These are phyloP conservation scores for Salarias fasciatus DNA, from an alignment of 2,797 vertebrate genomes.

Conservation along the genomic window DNA sequence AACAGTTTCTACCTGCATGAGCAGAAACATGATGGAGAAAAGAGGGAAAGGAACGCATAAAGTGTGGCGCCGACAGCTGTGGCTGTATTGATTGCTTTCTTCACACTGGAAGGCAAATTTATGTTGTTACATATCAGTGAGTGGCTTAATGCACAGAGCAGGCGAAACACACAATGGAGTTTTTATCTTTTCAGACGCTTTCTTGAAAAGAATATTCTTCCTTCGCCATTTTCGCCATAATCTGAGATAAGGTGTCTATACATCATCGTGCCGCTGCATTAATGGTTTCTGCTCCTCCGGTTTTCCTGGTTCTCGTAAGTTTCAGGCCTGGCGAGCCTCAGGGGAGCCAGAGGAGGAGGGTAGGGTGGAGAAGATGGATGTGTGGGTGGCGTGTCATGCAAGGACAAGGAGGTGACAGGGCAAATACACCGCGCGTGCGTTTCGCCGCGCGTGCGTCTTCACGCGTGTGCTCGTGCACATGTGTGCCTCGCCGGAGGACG, in stretches of 20 bases:
- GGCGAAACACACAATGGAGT: background rate
- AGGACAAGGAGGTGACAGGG: slow-evolving; percentile 66
- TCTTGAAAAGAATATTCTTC: slow-evolving; percentile 1
- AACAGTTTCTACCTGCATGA: slow-evolving; percentile 70
- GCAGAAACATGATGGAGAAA: slow-evolving; percentile 20
- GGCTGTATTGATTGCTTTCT: slow-evolving; percentile 9
- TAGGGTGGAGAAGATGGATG: slow-evolving; percentile 24
- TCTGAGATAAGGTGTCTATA: background rate
- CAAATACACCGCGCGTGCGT: slow-evolving; percentile 51
- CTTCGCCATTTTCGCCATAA: slow-evolving; percentile 3
- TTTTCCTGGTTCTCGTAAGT: slow-evolving; percentile 22
- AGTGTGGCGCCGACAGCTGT: background rate
- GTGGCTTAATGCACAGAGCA: slow-evolving; percentile 14
- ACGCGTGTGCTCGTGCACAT: background rate
- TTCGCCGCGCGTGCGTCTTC: slow-evolving; percentile 13
- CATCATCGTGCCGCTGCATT: background rate
- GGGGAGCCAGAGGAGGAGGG: slow-evolving; percentile 24
- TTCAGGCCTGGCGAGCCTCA: slow-evolving; percentile 5
- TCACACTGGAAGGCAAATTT: slow-evolving; percentile 9
- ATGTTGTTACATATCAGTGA: slow-evolving; percentile 9
- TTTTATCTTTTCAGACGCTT: slow-evolving; percentile 8
- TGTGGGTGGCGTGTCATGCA: slow-evolving; percentile 45
- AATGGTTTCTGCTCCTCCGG: background rate
- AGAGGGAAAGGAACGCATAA: slow-evolving; percentile 16
- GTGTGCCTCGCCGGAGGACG: slow-evolving; percentile 34